Evolutionary conservation across 2,888 invertebrate species (phyloP).

Genomic region (Calliopum simillimum): DNA sequence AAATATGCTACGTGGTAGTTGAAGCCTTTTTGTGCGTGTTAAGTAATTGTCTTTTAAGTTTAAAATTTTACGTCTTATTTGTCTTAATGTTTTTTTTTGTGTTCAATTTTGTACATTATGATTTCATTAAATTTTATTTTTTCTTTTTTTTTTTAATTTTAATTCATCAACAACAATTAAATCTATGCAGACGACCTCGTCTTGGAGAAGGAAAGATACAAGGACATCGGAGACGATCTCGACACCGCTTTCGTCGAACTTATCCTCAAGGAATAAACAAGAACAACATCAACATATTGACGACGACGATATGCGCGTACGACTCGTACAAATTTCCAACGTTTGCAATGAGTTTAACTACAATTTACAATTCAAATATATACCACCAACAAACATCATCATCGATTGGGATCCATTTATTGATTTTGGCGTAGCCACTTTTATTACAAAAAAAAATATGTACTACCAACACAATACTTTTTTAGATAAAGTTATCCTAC

Average conservation of each 20-base stretch:
- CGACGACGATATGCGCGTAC: slow-evolving; percentile 22
- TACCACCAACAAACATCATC: no score
- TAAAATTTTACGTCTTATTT: slow-evolving; percentile 32
- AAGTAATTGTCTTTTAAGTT: not conserved
- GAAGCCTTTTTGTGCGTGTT: slow-evolving; percentile 14
- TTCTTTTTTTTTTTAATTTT: slow-evolving; percentile 43
- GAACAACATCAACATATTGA: slow-evolving; percentile 1
- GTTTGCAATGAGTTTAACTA: slow-evolving; percentile 31
- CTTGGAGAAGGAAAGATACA: slow-evolving; percentile 99
- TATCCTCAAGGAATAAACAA: slow-evolving; percentile 77
- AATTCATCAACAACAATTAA: slow-evolving; percentile 29
- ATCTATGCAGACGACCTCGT: slow-evolving; percentile 84
- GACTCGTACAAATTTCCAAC: slow-evolving; percentile 30
- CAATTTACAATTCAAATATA: slow-evolving; percentile 25
- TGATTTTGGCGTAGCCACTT: no score
- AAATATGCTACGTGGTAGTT: no score
- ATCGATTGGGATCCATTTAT: no score
- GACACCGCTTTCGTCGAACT: slow-evolving; percentile 98
- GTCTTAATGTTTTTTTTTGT: slow-evolving; percentile 25
- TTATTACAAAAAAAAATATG: no score
- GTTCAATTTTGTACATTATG: slow-evolving; percentile 40
- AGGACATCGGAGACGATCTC: slow-evolving; percentile 99
- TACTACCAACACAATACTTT: no score
- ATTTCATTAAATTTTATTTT: slow-evolving; percentile 46
- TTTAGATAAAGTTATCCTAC: no score